A percentile compares a stretch with the other conserved stretches of the same genome.
Conservation (phyloP, 2,797 vertebrate species). For the Anniella stebbinsi region DNA sequence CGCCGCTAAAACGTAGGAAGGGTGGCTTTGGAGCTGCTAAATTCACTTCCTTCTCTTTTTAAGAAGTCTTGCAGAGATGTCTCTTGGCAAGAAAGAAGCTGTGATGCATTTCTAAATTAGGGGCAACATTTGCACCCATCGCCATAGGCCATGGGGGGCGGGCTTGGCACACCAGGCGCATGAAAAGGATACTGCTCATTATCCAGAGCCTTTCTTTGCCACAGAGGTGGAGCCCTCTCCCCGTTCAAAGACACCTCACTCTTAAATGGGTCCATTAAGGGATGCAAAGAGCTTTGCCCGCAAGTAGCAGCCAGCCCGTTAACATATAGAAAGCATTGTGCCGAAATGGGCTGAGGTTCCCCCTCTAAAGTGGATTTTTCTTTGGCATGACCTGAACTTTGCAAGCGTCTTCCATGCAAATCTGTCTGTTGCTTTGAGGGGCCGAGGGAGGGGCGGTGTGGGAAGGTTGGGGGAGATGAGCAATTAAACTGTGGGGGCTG, state of each 20-base stretch:
- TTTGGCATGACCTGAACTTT: too few species aligned
- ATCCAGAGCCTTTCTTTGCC: not conserved
- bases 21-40: not conserved
- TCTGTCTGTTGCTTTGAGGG: not conserved
- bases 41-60: not conserved
- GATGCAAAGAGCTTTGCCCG: not conserved
- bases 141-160: not conserved
- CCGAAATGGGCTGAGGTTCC: not conserved
- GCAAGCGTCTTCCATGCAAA: not conserved
- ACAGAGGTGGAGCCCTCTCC: rapidly evolving
- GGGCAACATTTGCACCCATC: not conserved
- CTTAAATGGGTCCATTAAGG: not conserved
- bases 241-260: not conserved
- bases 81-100: not conserved
- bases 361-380: not conserved
- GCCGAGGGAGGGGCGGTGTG: too few species aligned
- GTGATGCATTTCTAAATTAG: not conserved
- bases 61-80: too few species aligned
- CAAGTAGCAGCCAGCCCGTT: not conserved
- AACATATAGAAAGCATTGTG: not conserved
- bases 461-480: not conserved
- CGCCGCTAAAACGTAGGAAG: not conserved
- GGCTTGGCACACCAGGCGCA: not conserved
- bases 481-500: too few species aligned
- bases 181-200: not conserved